A percentile compares a stretch with the other conserved stretches of the same genome.
These are phyloP conservation scores for Eledona agricola DNA, from an alignment of 2,888 invertebrate genomes.

Conservation along the genomic window DNA sequence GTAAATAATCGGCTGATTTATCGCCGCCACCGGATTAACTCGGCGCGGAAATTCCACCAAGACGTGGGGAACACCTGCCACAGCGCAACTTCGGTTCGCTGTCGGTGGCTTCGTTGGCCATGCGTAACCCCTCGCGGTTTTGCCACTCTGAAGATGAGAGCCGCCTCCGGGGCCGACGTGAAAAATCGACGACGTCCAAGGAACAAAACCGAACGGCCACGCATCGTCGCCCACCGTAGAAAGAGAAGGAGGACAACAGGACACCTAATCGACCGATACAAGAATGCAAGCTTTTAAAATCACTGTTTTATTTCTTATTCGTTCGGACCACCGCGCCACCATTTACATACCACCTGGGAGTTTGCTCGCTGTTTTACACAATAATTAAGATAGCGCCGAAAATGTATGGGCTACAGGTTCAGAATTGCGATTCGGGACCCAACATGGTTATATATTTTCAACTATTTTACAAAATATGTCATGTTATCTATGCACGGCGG, in stretches of 20 bases:
- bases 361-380: slow-evolving; percentile 20
- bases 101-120: too few species aligned
- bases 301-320: slow-evolving; percentile 28
- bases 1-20: slow-evolving; percentile 23
- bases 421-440: too few species aligned
- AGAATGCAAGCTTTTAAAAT: slow-evolving; percentile 27
- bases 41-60: too few species aligned
- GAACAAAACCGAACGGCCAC: slow-evolving; percentile 11
- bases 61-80: slow-evolving; percentile 10
- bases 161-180: slow-evolving; percentile 14
- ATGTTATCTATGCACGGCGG: too few species aligned
- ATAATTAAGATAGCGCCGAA: slow-evolving; percentile 29
- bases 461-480: too few species aligned
- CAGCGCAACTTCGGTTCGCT: too few species aligned
- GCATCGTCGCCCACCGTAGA: slow-evolving; percentile 23
- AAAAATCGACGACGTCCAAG: too few species aligned
- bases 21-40: too few species aligned
- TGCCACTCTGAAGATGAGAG: too few species aligned
- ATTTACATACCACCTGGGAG: slow-evolving; percentile 28
- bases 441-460: too few species aligned
- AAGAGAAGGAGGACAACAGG: slow-evolving; percentile 3
- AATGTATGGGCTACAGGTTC: too few species aligned
- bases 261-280: slow-evolving; percentile 18
- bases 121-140: too few species aligned
- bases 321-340: slow-evolving; percentile 25